Conservation (phyloP, 2,113 vertebrate genomes). For the Prochilodus magdalenae region DNA sequence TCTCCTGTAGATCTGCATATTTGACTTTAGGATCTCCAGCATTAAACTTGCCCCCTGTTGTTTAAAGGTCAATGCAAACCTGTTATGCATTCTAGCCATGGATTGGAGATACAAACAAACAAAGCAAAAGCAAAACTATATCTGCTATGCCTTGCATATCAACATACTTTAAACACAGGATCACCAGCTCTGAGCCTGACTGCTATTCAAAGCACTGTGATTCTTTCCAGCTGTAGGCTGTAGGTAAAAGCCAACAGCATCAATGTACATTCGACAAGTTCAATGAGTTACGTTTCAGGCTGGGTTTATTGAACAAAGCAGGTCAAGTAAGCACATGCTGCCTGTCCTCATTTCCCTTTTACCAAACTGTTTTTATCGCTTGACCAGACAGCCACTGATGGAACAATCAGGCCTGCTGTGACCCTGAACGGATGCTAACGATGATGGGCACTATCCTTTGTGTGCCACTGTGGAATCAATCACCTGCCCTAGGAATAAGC, state of each 20-base stretch:
- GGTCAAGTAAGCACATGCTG: not conserved
- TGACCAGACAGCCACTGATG: not conserved
- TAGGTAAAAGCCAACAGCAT: not conserved
- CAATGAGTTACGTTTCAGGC: not conserved
- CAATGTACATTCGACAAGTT: not conserved
- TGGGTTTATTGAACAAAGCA: not conserved
- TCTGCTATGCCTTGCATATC: not conserved
- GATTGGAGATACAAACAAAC: not conserved
- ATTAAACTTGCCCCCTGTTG: not conserved
- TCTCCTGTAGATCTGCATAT: not conserved
- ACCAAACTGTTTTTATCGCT: not conserved
- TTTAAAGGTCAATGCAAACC: not conserved
- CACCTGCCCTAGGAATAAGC: not conserved
- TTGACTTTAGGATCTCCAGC: not conserved
- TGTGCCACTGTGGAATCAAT: slow-evolving; percentile 7
- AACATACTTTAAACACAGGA: not conserved
- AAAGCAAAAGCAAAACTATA: too few species aligned
- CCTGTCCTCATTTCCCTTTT: not conserved
- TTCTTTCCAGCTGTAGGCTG: not conserved
- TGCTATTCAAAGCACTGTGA: not conserved
- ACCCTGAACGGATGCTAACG: not conserved
- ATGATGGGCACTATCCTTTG: not conserved
- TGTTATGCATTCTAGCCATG: not conserved
- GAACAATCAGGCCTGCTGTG: not conserved
- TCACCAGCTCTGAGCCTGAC: not conserved